Percentiles rank a stretch among this genome's conserved stretches.
phyloP scores from a whole-genome alignment of 2,113 vertebrate genomes.

The Zootoca vivipara region DNA sequence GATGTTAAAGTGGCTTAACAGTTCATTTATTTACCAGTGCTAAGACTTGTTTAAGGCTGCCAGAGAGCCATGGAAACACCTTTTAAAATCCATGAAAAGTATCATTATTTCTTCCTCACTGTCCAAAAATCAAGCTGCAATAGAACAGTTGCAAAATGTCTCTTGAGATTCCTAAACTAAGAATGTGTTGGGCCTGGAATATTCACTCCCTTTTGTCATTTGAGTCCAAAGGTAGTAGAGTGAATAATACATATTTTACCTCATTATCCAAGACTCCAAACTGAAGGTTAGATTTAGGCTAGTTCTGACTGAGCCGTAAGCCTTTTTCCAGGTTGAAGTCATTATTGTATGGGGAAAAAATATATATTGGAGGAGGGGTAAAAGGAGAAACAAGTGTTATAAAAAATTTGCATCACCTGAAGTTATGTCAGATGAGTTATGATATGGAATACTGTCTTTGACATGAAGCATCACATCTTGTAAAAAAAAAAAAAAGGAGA shows the following conservation, averaged over 20 bases:
- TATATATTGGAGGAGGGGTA: not conserved
- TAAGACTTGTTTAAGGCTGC: constrained; percentile 45
- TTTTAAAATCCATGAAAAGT: constrained; percentile 39
- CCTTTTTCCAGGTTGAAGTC: constrained; percentile 49
- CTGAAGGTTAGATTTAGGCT: constrained; percentile 52
- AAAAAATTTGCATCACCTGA: constrained; percentile 49
- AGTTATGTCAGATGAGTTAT: constrained; percentile 56
- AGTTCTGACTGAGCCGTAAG: constrained; percentile 47
- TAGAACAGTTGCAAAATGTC: constrained; percentile 21
- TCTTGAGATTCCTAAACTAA: constrained; percentile 29
- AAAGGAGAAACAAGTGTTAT: constrained; percentile 39
- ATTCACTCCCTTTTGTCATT: constrained; percentile 45
- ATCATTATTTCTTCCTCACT: constrained; percentile 26
- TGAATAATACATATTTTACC: constrained; percentile 57
- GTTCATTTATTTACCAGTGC: constrained; percentile 39
- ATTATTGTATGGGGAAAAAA: constrained; percentile 57
- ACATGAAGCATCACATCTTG: constrained; percentile 30
- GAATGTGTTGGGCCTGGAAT: constrained; percentile 45
- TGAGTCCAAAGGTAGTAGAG: constrained; percentile 40
- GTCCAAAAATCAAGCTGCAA: constrained; percentile 29
- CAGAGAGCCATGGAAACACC: constrained; percentile 19
- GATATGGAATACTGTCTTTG: constrained; percentile 46
- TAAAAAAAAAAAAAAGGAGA: constrained; percentile 42
- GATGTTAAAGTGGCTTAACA: constrained; percentile 12
- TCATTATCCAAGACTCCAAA: constrained; percentile 51